Percentiles rank a stretch among this genome's conserved stretches.
Conservation (phyloP, 2,113 vertebrate genomes). For the Chrysochloris asiatica region DNA sequence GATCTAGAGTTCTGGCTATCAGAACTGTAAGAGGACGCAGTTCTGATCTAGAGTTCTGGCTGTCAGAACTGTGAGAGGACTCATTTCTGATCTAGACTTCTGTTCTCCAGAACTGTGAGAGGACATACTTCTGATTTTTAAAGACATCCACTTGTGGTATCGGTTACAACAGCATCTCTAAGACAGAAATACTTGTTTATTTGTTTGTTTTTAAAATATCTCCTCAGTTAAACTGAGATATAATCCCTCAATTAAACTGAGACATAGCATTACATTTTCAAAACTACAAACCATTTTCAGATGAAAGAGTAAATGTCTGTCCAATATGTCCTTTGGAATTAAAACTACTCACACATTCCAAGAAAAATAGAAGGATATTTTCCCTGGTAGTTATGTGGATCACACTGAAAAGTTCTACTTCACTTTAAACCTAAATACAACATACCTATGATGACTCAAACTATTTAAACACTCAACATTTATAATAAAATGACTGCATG, state of each 20-base stretch:
- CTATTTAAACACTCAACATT: not conserved
- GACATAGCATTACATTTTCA: not conserved
- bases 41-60: not conserved
- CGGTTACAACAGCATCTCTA: not conserved
- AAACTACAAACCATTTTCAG: not conserved
- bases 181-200: not conserved
- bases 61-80: too few species aligned
- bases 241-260: fast-evolving
- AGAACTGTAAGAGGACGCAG: not conserved
- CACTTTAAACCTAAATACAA: not conserved
- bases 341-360: not conserved
- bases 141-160: not conserved
- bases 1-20: not conserved
- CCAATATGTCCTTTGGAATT: not conserved
- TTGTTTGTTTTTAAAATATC: too few species aligned
- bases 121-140: not conserved
- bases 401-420: not conserved
- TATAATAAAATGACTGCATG: fast-evolving
- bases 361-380: not conserved
- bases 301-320: not conserved
- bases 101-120: not conserved
- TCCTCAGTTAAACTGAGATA: not conserved
- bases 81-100: too few species aligned
- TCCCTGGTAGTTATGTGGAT: not conserved
- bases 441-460: not conserved